These are phyloP conservation scores for Silurus aristotelis DNA, from an alignment of 2,797 vertebrate species.

Conservation along the genomic window DNA sequence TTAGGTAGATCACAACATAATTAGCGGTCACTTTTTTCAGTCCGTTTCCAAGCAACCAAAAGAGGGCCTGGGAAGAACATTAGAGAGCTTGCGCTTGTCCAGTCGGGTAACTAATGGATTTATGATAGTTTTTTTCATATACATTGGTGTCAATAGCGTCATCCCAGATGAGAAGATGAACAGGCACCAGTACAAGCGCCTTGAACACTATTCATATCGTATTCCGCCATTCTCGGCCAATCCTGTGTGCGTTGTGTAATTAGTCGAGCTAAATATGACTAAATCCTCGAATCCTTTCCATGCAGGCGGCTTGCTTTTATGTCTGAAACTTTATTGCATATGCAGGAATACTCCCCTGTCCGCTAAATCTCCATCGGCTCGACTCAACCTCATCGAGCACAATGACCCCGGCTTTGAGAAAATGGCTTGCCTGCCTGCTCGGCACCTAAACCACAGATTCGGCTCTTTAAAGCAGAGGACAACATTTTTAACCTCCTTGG, in stretches of 20 bases:
- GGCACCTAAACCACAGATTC: conserved; percentile 32
- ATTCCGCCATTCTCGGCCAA: conserved; percentile 29
- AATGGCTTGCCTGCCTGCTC: conserved; percentile 18
- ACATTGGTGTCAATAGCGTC: not conserved
- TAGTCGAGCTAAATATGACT: not conserved
- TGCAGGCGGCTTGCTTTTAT: not conserved
- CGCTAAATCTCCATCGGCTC: conserved; percentile 19
- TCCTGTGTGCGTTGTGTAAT: not conserved
- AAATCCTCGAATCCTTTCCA: not conserved
- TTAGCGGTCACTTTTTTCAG: not conserved
- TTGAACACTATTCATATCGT: conserved; percentile 24
- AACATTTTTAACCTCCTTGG: conserved; percentile 6
- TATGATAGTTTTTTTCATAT: not conserved
- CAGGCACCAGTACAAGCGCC: conserved; percentile 7
- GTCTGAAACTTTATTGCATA: conserved; percentile 25
- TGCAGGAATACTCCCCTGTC: not conserved
- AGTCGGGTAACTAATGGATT: not conserved
- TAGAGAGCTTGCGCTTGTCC: not conserved
- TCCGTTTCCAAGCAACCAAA: not conserved
- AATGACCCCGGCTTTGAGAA: conserved; percentile 8
- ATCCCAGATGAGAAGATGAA: not conserved
- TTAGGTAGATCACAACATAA: not conserved
- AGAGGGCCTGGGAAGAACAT: not conserved
- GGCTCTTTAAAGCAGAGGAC: conserved; percentile 39
- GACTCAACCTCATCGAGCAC: conserved; percentile 4